These are phyloP conservation scores for Limnodromus scolopaceus DNA, from an alignment of 2,797 vertebrate genomes.

Conservation along the genomic window DNA sequence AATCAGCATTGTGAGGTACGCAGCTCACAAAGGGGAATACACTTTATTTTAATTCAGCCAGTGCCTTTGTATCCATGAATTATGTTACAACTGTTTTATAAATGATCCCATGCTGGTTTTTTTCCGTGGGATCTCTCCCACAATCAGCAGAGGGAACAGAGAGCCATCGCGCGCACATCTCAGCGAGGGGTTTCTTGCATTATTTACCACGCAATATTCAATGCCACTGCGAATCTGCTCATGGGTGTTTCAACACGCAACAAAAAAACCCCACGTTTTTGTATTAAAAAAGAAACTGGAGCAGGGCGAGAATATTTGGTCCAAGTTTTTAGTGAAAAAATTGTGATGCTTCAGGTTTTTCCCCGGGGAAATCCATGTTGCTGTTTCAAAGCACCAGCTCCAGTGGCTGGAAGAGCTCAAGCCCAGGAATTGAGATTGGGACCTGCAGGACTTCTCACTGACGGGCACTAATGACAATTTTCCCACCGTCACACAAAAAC, in stretches of 20 bases:
- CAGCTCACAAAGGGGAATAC: background rate
- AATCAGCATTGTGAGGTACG: background rate
- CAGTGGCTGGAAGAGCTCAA: background rate
- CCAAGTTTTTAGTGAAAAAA: background rate
- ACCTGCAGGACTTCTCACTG: background rate
- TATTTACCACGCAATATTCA: background rate
- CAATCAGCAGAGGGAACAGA: background rate
- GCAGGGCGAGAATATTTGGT: background rate
- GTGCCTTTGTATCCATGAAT: background rate
- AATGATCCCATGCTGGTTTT: background rate
- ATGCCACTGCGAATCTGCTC: background rate
- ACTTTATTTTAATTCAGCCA: background rate
- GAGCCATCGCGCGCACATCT: accelerated
- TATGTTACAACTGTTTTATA: background rate
- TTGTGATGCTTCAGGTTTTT: background rate
- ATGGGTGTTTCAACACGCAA: background rate
- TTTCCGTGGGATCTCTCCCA: background rate
- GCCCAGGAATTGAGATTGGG: background rate
- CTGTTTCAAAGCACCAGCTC: background rate
- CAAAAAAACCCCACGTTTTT: background rate
- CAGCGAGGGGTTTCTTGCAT: background rate
- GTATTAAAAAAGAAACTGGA: background rate
- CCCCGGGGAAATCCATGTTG: accelerated
- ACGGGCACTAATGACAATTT: background rate
- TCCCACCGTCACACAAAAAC: background rate